Evolutionary conservation across 1,140 invertebrate genomes (phyloP), one percentile per base, ranked within the genome.

Genomic region (Galendromus occidentalis): DNA sequence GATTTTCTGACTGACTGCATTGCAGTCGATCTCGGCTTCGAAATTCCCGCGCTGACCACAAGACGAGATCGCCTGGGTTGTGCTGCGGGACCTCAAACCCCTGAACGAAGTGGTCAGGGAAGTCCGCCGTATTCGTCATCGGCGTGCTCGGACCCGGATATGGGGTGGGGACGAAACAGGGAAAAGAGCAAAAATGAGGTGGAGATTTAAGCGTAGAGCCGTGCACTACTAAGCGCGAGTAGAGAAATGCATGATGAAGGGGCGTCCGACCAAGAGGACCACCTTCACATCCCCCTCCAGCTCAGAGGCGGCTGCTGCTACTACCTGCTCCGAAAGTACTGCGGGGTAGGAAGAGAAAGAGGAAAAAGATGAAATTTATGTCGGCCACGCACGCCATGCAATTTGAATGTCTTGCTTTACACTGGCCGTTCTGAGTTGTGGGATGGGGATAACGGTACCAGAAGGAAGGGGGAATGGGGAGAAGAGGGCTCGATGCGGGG

Each of bases 351-450:
- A 9, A 9, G 33, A 39, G 9, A 9, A 9, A 39, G 33, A 59
- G 20, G 51, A 25, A 33, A 59, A 33, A 59, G 33, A 22, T 25
- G 25, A 59, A 59, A 59, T 59, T 59, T 59, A 59, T 59, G 12
- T 59, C 25, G 25, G 51, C 51, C 51, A 59, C 25, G 25, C 51
- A 59, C 51, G 51, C 51, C 9, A 59, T 59, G 51, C 22, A 59
- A 59, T 59, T 59, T 59, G 51, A 59, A 59, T 59, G 33, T 39
- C 33, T 39, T 39, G 33, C 33, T 39, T 39, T 39, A 39, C 33
- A 39, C 33, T 39, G 33, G 33, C 33, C 14, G 51, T 59, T 59
- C 33, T 20, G 51, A 59, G 33, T 7, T 22, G 18, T 29, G 51
- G 33, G 51, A 59, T 59, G 51, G 20, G 14, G 25, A 59, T 33